Evolutionary conservation across 2,888 invertebrate species (phyloP), one percentile per base, ranked within the genome.

Genomic region (Diadegma fenestrale): DNA sequence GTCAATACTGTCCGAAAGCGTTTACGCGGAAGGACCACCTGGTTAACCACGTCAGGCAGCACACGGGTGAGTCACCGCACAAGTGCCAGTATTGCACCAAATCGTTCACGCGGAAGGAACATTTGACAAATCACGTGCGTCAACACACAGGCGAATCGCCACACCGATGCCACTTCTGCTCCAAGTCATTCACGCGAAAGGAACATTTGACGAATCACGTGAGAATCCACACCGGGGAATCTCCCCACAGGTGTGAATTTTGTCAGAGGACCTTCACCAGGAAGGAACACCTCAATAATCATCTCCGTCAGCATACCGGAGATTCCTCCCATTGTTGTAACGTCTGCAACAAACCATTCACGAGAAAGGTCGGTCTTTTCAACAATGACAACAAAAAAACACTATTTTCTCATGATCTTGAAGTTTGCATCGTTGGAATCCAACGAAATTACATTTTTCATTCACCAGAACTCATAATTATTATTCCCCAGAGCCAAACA

Each of bases 121-220:
- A 97, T 93, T 95, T 97, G 88, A 97, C 97, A 90, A 97, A 97
- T 94, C 97, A 98, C 94, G 97, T 97, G 93, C 95, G 97, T 77
- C 97, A 97, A 93, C 98, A 98, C 94, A 97, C 97, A 64, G 97
- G 97, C 90, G 98, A 98, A 94, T 97, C 97, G 89, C 97, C 97
- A 84, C 97, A 97, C 92, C 96, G 97, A 87, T 98, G 98, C 93
- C 96, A 97, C 90, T 97, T 96, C 94, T 98, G 97, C 95, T 96
- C 97, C 89, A 97, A 97, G 93, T 97, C 97, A 54, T 97, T 97
- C 94, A 97, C 97, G 1, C 95, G 97, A 89, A 97, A 97, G 94
- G 98, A 98, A 93, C 97, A 98, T 94, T 95, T 98, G 88, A 97
- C 97, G 88, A 97, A 97, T 94, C 98, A 98, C 92, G 97, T 98